A percentile compares a stretch with the other conserved stretches of the same genome.
Conservation (phyloP, 2,888 invertebrate genomes). For the Dicyrtomina minuta region DNA sequence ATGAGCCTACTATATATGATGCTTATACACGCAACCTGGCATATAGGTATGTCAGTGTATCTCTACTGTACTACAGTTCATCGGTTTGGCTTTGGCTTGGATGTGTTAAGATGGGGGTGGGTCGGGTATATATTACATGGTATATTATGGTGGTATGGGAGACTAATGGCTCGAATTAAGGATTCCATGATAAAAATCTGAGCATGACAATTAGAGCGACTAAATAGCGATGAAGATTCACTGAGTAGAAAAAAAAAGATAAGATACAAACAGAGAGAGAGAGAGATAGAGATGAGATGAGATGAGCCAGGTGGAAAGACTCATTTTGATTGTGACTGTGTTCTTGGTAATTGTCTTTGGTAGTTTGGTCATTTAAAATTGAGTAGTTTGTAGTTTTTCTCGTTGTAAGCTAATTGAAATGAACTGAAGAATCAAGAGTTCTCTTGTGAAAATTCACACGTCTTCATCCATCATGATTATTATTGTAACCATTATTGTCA, state of each 20-base stretch:
- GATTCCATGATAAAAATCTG: slow-evolving; percentile 11
- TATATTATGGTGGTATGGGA: slow-evolving; percentile 5
- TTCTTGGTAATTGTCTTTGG: neutral
- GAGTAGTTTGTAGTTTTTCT: slow-evolving; percentile 16
- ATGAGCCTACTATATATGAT: neutral
- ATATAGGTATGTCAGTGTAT: no score
- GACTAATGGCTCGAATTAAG: neutral
- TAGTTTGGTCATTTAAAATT: slow-evolving; percentile 15
- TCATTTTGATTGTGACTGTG: no score
- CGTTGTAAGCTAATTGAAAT: slow-evolving; percentile 25
- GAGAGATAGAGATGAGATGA: neutral
- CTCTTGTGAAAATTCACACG: slow-evolving; percentile 37
- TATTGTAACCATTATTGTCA: slow-evolving; percentile 20
- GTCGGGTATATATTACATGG: no score
- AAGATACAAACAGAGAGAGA: neutral
- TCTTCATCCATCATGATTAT: slow-evolving; percentile 28
- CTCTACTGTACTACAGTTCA: neutral
- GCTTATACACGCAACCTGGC: neutral
- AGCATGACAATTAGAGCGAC: neutral
- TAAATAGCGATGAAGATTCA: no score
- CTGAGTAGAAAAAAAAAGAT: neutral
- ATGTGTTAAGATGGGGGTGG: neutral
- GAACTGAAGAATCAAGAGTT: slow-evolving; percentile 9
- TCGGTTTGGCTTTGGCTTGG: neutral
- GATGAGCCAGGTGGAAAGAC: no score